Evolutionary conservation across 2,113 vertebrate species (phyloP).

Genomic region (Naja naja): DNA sequence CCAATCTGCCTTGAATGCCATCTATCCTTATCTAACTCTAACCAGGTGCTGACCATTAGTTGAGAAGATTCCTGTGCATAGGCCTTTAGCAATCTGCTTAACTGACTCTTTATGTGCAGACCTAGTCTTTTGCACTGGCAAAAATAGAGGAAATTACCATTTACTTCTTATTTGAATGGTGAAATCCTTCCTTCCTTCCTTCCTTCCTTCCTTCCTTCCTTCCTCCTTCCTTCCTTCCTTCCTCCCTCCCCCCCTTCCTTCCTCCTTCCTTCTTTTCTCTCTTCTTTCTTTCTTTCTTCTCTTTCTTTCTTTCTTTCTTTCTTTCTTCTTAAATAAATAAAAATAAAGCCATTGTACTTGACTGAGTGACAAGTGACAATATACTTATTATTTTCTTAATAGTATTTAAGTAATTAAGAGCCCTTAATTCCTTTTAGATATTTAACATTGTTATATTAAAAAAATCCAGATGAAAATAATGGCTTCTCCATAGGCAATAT

Average conservation of each 20-base stretch:
- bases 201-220: too few relatives aligned
- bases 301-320: too few relatives aligned
- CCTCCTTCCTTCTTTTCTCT: too few relatives aligned
- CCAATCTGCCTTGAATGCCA: too few relatives aligned
- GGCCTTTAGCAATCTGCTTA: neutral
- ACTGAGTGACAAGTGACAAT: neutral
- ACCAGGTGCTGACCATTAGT: too few relatives aligned
- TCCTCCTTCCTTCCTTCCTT: too few relatives aligned
- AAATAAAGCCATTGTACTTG: neutral
- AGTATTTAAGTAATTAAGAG: too few relatives aligned
- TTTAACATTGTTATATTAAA: neutral
- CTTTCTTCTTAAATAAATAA: neutral
- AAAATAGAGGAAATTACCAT: neutral
- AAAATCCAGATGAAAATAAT: neutral
- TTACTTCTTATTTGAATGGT: neutral
- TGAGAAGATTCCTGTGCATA: too few relatives aligned
- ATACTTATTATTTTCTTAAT: neutral
- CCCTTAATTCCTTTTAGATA: neutral
- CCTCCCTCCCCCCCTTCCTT: too few relatives aligned
- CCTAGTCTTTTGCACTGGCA: neutral
- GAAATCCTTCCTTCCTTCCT: neutral
- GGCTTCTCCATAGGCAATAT: neutral
- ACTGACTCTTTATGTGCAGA: neutral
- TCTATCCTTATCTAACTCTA: too few relatives aligned
- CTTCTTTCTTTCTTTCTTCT: neutral